Conservation (phyloP, 1,140 invertebrate species). For the Phymastichus coffea region DNA sequence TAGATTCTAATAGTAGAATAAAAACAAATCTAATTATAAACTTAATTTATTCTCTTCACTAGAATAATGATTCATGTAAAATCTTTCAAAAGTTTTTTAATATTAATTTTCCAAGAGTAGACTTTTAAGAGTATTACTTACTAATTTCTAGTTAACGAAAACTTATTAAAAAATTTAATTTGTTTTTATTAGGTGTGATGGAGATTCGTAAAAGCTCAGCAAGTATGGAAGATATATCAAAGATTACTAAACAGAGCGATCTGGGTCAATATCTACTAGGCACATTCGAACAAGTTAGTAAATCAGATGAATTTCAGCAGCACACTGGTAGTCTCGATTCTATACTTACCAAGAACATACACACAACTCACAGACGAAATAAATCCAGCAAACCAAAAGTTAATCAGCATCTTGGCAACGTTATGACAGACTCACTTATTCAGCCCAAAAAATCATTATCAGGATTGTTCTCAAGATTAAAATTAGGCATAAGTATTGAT, state of each 20-base stretch:
- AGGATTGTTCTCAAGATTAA: conserved; percentile 49
- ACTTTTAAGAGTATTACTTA: too few relatives aligned
- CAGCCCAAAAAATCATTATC: conserved; percentile 39
- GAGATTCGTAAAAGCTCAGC: conserved; percentile 53
- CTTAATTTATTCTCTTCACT: too few relatives aligned
- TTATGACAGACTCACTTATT: too few relatives aligned
- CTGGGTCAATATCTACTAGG: conserved; percentile 37
- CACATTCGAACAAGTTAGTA: conserved; percentile 43
- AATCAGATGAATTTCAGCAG: conserved; percentile 45
- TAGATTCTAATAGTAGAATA: too few relatives aligned
- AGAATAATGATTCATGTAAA: too few relatives aligned
- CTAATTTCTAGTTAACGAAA: neutral
- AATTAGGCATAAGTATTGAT: conserved; percentile 54
- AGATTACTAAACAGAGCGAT: conserved; percentile 51
- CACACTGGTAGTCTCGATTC: conserved; percentile 52
- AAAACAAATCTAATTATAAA: too few relatives aligned
- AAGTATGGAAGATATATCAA: conserved; percentile 55
- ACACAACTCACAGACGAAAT: conserved; percentile 31
- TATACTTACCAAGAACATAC: conserved; percentile 48
- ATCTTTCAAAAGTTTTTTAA: too few relatives aligned
- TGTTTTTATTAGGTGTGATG: conserved; percentile 37
- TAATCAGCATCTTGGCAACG: too few relatives aligned
- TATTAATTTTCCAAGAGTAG: too few relatives aligned
- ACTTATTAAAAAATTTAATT: conserved; percentile 1
- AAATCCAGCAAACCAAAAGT: conserved; percentile 35